Evolutionary conservation across 1,140 invertebrate genomes (phyloP), one percentile per base, ranked within the genome.

Genomic region (Dendroctonus valens): DNA sequence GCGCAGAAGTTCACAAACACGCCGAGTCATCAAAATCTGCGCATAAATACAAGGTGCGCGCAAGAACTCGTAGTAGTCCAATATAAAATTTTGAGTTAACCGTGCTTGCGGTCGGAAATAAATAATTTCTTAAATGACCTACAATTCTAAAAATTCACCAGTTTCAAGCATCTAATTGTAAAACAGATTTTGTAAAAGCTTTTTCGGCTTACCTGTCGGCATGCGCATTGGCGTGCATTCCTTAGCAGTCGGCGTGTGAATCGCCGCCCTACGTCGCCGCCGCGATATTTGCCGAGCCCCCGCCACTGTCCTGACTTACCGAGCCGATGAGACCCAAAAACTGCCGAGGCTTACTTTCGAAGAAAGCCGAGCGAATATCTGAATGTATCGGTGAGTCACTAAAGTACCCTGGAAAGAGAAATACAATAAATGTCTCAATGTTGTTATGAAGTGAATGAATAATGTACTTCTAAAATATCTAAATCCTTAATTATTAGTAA

Each of bases 211-310:
- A 67, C 78, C 89, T 87, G 83, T 92, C 90, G 79, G 90, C 82
- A 81, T 88, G 86, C 76, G 88, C 87, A 85, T 89, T 90, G 82
- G 89, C 87, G 84, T 92, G 90, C 90, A 92, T 92, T 80, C 79
- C 81, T 74, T 67, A 73, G 58, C 65, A 65, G 68, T 65, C 74
- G 73, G 71, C 70, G 59, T 68, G 52, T 39, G 51, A 68, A 48
- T 51, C 53, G 55, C 59, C 66, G 68, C 67, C 69, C 67, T 73
- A 70, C 69, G 59, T 62, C 60, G 66, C 51, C 59, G 52, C 58
- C 52, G 53, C 60, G 44, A 60, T 64, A 46, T 37, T 54, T 46
- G 51, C 60, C 51, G 60, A 53, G 37, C 26, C 63, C 67, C 68
- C 68, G 69, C 69, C 69, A 72, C 73, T 72, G 71, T 70, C 67